Base-by-base conservation (phyloP, 2,113 vertebrate species). In the Aix galericulata region DNA sequence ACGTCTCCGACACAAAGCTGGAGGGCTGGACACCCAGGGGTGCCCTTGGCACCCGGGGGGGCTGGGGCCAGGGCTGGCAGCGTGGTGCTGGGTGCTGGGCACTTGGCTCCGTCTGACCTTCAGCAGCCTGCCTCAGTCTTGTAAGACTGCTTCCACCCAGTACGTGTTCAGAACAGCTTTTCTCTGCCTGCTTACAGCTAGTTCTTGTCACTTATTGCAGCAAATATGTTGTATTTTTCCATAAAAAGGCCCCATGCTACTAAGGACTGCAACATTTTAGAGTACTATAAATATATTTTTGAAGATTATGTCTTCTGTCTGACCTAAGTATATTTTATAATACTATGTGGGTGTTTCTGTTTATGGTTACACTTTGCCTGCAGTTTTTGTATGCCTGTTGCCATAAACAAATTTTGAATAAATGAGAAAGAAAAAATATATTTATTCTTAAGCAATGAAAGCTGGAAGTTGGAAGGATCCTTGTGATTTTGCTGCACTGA, bases 291-390 rank as follows among this genome's bases (percentile, higher is more conserved):
- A 86, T 95, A 80, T 32, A 63, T 36, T 69, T 77, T 66, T 58
- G 89, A 67, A 69, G 76, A 72, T 93, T 26, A 60, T 89, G 71
- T 53, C 87, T 88, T 48, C 93, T 89, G 68, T 64, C 90, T 91
- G 86, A 77, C 94, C 92, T 32, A 22, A 86, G 93, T 12, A 18
- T 36, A 38, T 84, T 88, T 86, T 32, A 5, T 77, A 62, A 73
- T 27, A 22, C 68, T 58, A 60, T 0, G 56, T 77, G 88, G 88
- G 95, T 2, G 71, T 91, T 82, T 72, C 91, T 87, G 85, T 91
- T 95, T 95, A 16, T 83, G 86, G 82, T 91, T 82, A 59, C 85
- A 80, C 90, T 96, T 93, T 83, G 85, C 73, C 93, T 93, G 91
- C 90, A 50, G 73, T 68, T 88, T 86, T 91, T 86, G n/a, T 63